Percentiles rank a stretch among this genome's conserved stretches.
Conservation (phyloP, 64 coral and sea anemone genomes). For the Dendronephthya gigantea region DNA sequence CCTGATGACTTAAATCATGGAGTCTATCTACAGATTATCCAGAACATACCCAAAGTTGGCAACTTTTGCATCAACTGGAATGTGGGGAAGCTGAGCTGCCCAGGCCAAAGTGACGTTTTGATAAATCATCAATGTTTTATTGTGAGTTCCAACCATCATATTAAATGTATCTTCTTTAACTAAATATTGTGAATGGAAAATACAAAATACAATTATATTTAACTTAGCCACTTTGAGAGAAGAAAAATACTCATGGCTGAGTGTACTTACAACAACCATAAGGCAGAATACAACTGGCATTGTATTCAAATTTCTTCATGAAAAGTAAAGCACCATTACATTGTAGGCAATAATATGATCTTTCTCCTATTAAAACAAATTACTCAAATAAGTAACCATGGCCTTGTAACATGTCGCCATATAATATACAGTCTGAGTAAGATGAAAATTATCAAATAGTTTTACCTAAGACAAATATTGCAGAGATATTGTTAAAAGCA, state of each 20-base stretch:
- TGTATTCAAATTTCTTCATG: slow-evolving; percentile 99
- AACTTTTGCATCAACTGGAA: slow-evolving; percentile 72
- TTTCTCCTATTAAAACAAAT: slow-evolving; percentile 56
- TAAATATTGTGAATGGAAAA: neutral
- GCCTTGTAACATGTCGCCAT: no score
- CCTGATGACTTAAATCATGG: no score
- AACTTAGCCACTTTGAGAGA: neutral
- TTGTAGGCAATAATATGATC: slow-evolving; percentile 78
- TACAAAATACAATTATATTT: neutral
- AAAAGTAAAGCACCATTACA: slow-evolving; percentile 86
- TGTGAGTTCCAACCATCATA: slow-evolving; percentile 66
- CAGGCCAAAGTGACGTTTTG: slow-evolving; percentile 64
- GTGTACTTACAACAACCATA: slow-evolving; percentile 64
- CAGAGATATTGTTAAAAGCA: slow-evolving; percentile 46
- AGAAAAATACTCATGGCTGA: neutral
- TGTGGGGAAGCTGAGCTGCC: slow-evolving; percentile 79
- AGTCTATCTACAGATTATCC: neutral
- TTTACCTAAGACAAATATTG: slow-evolving; percentile 88
- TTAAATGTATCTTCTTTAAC: slow-evolving; percentile 73
- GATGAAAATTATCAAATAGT: no score
- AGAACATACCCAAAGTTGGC: slow-evolving; percentile 72
- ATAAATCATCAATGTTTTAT: slow-evolving; percentile 76
- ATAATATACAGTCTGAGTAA: no score
- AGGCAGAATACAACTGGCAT: slow-evolving; percentile 75
- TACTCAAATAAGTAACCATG: neutral